Evolutionary conservation across 2,797 vertebrate genomes (phyloP), one percentile per base, ranked within the genome.

Genomic region (Clarias laeviceps): DNA sequence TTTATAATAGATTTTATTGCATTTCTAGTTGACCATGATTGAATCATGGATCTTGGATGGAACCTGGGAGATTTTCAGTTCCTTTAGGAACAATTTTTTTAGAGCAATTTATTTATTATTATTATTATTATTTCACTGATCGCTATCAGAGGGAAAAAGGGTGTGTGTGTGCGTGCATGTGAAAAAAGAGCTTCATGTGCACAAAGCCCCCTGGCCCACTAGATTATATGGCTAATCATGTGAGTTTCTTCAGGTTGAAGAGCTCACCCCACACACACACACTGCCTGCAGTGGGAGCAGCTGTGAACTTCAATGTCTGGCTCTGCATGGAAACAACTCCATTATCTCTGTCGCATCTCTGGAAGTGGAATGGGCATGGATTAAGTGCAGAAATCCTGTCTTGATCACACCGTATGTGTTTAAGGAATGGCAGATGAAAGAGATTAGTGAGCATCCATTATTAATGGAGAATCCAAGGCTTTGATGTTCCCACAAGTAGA

Each of bases 381-480:
- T 90, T 87, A 81, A 80, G 74, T 66, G 66, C 9, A 70, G 29
- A 57, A 84, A 66, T 79, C 72, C 73, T 45, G 65, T 84, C 68
- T 82, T 83, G 74, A 86, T 87, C 70, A 34, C 79, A 85, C 82
- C 76, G 74, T 88, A 80, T 34, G 64, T 80, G 83, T 79, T 86
- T 66, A 69, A 80, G 59, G 40, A 80, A 62, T 74, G 62, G 62
- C 88, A 79, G 72, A 89, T 83, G 32, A 87, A 84, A 82, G 61
- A 82, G 72, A 87, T 83, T 82, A 87, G 81, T 78, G 29, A 50
- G 45, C 57, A 61, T 85, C 50, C 72, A 76, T 87, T 80, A 80
- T 87, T 85, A 84, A 86, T 85, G 82, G 37, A 22, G 15, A 29
- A 34, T 45, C 32, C 77, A 80, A 45, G 45, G 70, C 27, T 83